Base-by-base conservation (phyloP, 2,113 vertebrate genomes). In the Datnioides undecimradiatus region DNA sequence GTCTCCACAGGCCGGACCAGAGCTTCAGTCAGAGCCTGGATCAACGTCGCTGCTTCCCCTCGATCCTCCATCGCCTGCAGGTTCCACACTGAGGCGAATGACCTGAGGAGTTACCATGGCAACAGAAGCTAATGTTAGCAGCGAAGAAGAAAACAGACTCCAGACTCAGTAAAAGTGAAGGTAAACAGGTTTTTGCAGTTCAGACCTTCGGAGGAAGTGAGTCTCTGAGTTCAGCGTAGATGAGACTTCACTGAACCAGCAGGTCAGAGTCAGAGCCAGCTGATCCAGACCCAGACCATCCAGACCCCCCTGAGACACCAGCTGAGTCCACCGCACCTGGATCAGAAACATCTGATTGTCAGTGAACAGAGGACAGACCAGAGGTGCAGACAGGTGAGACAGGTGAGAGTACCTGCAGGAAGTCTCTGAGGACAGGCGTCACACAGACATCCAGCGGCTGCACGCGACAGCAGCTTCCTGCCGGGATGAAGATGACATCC, bases 401-500 rank as follows among this genome's bases (percentile, higher is more conserved):
- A 23, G 58, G 51, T 11, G 33, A 8, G 25, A 0, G 11, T 85
- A 92, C 91, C 90, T 90, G 96, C 55, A 99, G 87, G 88, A 98
- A 98, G 67, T 93, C 95, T 16, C 94, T 90, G 9, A 99, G 85
- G 19, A 96, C 96, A 0, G 95, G 92, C 19, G 95, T 96, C 72
- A 97, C 91, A 16, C 97, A 98, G 1, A 96, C 93, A 0, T 97
- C 95, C 3, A 99, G 71, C 0, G 98, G 98, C 68, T 98, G 98
- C 71, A 95, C 88, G 14, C 94, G 93, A 23, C 93, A 94, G 91
- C 95, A 95, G 88, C 97, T 97, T 0, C 96, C 96, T 0, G 93
- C 73, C 0, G 98, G 98, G 14, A 99, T 93, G 0, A 97, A 88
- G 0, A 95, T 81, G 90, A n/a, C 90, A 68, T 0, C 95, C 82